Evolutionary conservation across 2,797 vertebrate species (phyloP), one percentile per base, ranked within the genome.

Genomic region (Babyrousa celebensis): DNA sequence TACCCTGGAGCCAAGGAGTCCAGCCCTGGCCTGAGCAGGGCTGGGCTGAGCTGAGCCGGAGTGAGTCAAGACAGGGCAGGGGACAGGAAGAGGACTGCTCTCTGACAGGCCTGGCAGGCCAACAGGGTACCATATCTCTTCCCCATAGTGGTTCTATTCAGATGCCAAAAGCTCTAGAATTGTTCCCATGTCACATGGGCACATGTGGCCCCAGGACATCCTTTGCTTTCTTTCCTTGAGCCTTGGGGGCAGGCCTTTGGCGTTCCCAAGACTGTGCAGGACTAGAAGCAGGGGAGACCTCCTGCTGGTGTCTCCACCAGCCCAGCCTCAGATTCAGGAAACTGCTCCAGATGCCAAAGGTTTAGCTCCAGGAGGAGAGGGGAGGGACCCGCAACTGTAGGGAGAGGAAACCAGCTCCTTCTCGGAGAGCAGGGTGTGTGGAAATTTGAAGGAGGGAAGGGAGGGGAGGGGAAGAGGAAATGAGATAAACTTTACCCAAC

Each of bases 121-220:
- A 27, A 29, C 4, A 12, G 75, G 25, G 1, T 7, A 25, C 77
- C 2, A 0, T 14, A 36, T 15, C 6, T 32, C 36, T 90, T 65
- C 56, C 20, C 70, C 63, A 0, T 7, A 29, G 11, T n/a, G 18
- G 67, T 60, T n/a, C n/a, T 2, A 67, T 17, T 10, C 20, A 27
- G 1, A 27, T n/a, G 27, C 77, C 56, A 8, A 58, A 67, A 21
- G n/a, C 70, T 58, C 86, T 43, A 29, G 43, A 58, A 54, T 60
- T 32, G 29, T n/a, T 23, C 79, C 79, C n/a, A 1, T 0, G 18
- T 36, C 0, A 0, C 12, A n/a, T 29, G 79, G 48, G 74, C 6
- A 5, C 12, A 20, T 48, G 0, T 1, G n/a, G 67, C 62, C 67
- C 68, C 11, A 15, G 68, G 36, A 85, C 21, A 62, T 5, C 56